A percentile compares a stretch with the other conserved stretches of the same genome.
Conservation (phyloP, 2,797 vertebrate genomes). For the Saguinus oedipus region DNA sequence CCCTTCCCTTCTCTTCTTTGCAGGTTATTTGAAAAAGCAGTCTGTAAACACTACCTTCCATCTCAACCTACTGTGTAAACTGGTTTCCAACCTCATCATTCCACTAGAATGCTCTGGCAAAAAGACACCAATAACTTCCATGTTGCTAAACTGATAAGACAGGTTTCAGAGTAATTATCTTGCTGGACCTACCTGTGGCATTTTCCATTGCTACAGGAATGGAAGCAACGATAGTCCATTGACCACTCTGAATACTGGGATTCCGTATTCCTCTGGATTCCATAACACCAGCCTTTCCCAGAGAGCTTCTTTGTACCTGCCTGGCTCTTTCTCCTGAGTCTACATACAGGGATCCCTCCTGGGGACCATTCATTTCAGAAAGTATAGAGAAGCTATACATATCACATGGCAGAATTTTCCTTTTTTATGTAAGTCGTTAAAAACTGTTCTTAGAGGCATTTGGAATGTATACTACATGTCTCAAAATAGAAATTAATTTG, state of each 20-base stretch:
- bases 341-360: neutral
- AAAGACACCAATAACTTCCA: neutral
- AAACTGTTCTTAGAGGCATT: constrained; percentile 34
- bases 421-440: neutral
- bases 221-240: neutral
- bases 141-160: neutral
- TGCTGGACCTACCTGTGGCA: neutral
- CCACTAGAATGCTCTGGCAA: neutral
- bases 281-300: neutral
- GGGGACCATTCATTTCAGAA: neutral
- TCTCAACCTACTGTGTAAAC: neutral
- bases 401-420: neutral
- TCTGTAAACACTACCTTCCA: neutral
- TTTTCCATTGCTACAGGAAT: neutral
- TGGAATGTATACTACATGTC: neutral
- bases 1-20: neutral
- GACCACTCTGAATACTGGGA: neutral
- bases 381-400: neutral
- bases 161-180: neutral
- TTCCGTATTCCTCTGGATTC: neutral
- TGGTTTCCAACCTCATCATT: neutral
- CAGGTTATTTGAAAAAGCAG: neutral
- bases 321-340: neutral
- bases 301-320: neutral
- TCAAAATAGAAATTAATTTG: constrained; percentile 24